Base-by-base conservation (phyloP, 2,888 invertebrate genomes). In the Luffia ferchaultella region DNA sequence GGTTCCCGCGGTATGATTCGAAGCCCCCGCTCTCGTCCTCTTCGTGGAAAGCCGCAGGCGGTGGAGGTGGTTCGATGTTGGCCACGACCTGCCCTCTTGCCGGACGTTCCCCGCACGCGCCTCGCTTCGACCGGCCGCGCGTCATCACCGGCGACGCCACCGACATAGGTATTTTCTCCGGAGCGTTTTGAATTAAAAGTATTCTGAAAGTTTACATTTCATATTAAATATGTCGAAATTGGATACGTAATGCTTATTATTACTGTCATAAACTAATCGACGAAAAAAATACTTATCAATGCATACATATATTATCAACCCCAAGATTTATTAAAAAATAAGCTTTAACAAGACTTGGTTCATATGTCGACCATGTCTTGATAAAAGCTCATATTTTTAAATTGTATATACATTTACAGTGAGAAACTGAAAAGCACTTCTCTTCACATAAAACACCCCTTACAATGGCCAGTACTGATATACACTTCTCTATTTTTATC, bases 101-200 rank as follows among this genome's bases (percentile, higher is more conserved):
- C 45, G 53, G 52, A 45, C 57, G 50, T 44, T 54, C 56, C 17
- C 65, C 87, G 86, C 58, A 89, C 78, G 66, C 88, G 73, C 64
- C 83, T 80, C 56, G 67, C 65, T 20, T 73, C 73, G 0, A 46
- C 53, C 54, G 56, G 53, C 48, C 57, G 50, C 51, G 67, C 16
- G 68, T 67, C 59, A 60, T 56, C 46, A 67, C 65, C 19, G 91
- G 89, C n/a, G 91, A 89, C 2, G 89, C 87, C 43, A 88, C 87
- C 51, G 87, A 78, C 50, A 89, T 88, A 50, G 87, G 86, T 2
- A 87, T 64, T 77, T 93, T 94, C 71, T 94, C 93, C 2, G 95
- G 94, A 46, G 93, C 95, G 76, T 96, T 95, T 82, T 97, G 96
- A 60, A 97, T 95, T 59, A 93, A 88, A 58, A 97, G 91, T 65